These are phyloP conservation scores for Otus scops DNA, from an alignment of 2,797 vertebrate species.

Conservation along the genomic window DNA sequence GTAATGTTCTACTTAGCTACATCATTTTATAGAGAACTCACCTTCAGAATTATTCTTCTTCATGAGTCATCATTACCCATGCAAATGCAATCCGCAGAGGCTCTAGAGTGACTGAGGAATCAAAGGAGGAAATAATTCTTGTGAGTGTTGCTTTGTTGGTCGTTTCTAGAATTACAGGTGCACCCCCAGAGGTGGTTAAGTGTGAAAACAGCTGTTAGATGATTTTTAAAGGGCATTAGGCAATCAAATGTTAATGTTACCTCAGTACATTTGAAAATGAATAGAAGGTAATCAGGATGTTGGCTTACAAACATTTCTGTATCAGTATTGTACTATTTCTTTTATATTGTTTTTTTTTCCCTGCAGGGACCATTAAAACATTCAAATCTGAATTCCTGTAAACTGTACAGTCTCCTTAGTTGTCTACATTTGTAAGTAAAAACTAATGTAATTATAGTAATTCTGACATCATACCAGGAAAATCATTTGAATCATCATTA, in stretches of 20 bases:
- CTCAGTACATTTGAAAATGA: background rate
- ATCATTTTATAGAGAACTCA: background rate
- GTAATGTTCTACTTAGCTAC: background rate
- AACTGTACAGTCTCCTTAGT: background rate
- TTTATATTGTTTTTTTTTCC: background rate
- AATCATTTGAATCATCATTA: background rate
- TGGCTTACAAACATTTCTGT: background rate
- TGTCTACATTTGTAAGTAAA: background rate
- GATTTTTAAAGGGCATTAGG: background rate
- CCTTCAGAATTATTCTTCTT: background rate
- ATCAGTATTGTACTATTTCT: background rate
- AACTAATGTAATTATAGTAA: background rate
- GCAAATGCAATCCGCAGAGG: background rate
- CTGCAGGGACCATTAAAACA: background rate
- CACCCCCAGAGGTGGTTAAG: background rate
- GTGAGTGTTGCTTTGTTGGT: background rate
- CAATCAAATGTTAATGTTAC: background rate
- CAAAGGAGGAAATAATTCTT: background rate
- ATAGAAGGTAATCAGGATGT: background rate
- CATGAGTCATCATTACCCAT: background rate
- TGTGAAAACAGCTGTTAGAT: background rate
- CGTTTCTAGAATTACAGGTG: background rate
- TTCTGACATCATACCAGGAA: background rate
- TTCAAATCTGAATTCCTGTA: background rate
- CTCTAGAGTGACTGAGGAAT: background rate